Base-by-base conservation (phyloP, 2,113 vertebrate genomes). In the Brienomyrus brachyistius region DNA sequence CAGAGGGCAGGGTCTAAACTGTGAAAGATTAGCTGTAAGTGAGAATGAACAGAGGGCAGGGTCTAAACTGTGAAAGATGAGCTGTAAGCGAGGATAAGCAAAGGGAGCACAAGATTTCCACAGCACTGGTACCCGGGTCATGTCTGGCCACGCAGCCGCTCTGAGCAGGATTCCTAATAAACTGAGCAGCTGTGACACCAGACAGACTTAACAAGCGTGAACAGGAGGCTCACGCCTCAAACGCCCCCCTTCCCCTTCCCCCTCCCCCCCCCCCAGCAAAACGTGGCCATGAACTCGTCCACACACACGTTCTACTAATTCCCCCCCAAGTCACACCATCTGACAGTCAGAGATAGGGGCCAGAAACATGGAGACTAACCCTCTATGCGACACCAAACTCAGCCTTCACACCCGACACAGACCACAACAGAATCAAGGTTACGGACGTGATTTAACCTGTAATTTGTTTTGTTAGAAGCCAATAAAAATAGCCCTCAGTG, bases 191-290 rank as follows among this genome's bases (percentile, higher is more conserved):
- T 50, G 47, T 51, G 83, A 48, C 45, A 50, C 83, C 83, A 86
- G 45, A 86, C 83, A 50, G 47, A 51, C 48, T 86, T 86, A 86
- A 86, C 83, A 50, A 86, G 83, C 10, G 11, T 86, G 45, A 80
- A 43, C n/a, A 43, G n/a, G 74, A 17, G 23, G 6, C 48, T 86
- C 21, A n/a, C 47, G 1, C 21, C 83, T n/a, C 23, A 27, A 27
- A 48, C 11, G n/a, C 19, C 2, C 17, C 40, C 23, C 8, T 23
- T 23, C 45, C 19, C 48, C 43, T 19, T 15, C 19, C 35, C 15
- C 23, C 10, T 31, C 8, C 74, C n/a, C n/a, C n/a, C n/a, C n/a
- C n/a, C n/a, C 1, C 19, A 23, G n/a, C 13, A 86, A 3, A 31
- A 83, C 82, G 88, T 83, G 88, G 50, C 66, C 87, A 50, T 31